Conservation (phyloP, 2,113 vertebrate species). For the Gila orcuttii region DNA sequence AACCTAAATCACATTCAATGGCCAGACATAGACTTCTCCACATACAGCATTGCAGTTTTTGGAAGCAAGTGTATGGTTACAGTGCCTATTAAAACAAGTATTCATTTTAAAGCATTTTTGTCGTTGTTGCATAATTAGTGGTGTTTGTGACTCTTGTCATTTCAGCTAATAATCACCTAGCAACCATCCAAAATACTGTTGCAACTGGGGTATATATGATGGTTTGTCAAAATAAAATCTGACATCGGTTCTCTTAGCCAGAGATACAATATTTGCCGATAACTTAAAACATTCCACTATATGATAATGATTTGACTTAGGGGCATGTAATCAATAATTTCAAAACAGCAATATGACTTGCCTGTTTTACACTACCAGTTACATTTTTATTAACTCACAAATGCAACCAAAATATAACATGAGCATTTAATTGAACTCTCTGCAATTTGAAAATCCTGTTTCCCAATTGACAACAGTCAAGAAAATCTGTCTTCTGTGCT, state of each 20-base stretch:
- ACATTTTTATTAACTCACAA: background rate
- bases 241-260: background rate
- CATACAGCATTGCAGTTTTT: background rate
- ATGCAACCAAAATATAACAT: background rate
- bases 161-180: background rate
- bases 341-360: background rate
- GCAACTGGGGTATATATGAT: background rate
- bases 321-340: background rate
- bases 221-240: background rate
- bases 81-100: background rate
- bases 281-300: background rate
- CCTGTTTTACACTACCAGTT: background rate
- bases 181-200: background rate
- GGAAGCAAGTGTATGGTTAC: background rate
- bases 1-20: slow-evolving; percentile 33
- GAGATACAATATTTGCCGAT: background rate
- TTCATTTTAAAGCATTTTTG: background rate
- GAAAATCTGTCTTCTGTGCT: background rate
- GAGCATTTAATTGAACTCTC: background rate
- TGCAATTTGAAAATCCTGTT: background rate
- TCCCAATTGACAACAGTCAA: background rate
- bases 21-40: background rate
- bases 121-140: background rate
- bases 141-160: background rate
- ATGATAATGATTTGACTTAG: background rate